These are phyloP conservation scores for Entomobrya multifasciata DNA, from an alignment of 2,888 invertebrate species.

Conservation along the genomic window DNA sequence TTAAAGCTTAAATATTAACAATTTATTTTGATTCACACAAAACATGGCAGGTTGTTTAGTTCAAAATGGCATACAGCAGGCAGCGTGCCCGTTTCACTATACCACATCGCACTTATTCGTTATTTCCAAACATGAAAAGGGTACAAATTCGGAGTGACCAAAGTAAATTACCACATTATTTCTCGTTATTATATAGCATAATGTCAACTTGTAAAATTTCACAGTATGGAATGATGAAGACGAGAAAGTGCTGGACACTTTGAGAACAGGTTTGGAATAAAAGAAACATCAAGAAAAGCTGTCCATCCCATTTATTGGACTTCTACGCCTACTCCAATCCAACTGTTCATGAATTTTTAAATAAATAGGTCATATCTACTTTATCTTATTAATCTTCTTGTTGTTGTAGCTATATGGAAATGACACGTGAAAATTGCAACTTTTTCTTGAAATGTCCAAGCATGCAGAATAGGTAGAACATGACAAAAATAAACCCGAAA, in stretches of 20 bases:
- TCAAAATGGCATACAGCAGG: no score
- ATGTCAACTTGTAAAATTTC: background rate
- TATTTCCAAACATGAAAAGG: no score
- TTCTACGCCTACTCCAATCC: background rate
- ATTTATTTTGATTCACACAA: no score
- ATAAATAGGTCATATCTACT: conserved; percentile 41
- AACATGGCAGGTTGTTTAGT: no score
- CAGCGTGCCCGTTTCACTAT: no score
- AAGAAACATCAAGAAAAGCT: background rate
- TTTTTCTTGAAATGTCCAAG: background rate
- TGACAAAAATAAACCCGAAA: background rate
- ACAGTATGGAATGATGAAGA: no score
- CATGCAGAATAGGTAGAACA: background rate
- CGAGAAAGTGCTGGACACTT: no score
- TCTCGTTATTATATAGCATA: background rate
- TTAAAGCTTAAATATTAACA: background rate
- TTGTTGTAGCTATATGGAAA: background rate
- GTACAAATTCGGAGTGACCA: no score
- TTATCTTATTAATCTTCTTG: background rate
- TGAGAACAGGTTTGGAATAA: background rate
- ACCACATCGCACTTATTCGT: no score
- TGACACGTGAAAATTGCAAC: background rate
- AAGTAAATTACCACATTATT: no score
- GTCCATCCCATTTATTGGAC: background rate
- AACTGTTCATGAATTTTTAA: conserved; percentile 40